A percentile compares a stretch with the other conserved stretches of the same genome.
Conservation (phyloP, 1,140 invertebrate genomes). For the Drosophila jambulina region DNA sequence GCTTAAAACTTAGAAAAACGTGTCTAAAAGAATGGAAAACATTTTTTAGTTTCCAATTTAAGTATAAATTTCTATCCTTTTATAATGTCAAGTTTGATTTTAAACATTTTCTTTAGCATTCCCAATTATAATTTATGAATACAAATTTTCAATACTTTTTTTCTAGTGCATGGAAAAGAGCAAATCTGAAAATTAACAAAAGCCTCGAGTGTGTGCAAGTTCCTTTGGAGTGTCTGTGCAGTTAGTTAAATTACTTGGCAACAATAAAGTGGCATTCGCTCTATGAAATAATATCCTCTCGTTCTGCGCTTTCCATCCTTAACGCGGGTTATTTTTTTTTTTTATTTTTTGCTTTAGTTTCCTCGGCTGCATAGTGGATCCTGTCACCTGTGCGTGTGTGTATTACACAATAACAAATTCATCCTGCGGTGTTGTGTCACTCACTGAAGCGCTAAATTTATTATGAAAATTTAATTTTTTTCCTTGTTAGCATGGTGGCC, state of each 20-base stretch:
- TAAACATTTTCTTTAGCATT: too few species aligned
- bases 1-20: too few species aligned
- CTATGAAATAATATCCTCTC: conserved; percentile 69
- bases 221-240: conserved; percentile 39
- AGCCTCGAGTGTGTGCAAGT: conserved; percentile 14
- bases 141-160: neutral
- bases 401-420: conserved; percentile 41
- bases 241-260: conserved; percentile 82
- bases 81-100: too few species aligned
- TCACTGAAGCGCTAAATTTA: conserved; percentile 63
- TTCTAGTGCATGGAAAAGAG: conserved; percentile 8
- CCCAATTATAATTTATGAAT: neutral
- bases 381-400: neutral
- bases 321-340: conserved; percentile 11
- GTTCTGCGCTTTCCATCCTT: conserved; percentile 4
- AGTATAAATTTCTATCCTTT: too few species aligned
- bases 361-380: neutral
- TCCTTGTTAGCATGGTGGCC: conserved; percentile 48
- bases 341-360: conserved; percentile 12
- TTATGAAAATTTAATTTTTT: conserved; percentile 74
- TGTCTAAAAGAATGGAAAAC: too few species aligned
- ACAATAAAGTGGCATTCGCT: conserved; percentile 78
- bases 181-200: conserved; percentile 57
- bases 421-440: conserved; percentile 57
- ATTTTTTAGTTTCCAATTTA: too few species aligned